A percentile compares a stretch with the other conserved stretches of the same genome.
These are phyloP conservation scores for Phocides pigmalion DNA, from an alignment of 1,140 invertebrate genomes.

Conservation along the genomic window DNA sequence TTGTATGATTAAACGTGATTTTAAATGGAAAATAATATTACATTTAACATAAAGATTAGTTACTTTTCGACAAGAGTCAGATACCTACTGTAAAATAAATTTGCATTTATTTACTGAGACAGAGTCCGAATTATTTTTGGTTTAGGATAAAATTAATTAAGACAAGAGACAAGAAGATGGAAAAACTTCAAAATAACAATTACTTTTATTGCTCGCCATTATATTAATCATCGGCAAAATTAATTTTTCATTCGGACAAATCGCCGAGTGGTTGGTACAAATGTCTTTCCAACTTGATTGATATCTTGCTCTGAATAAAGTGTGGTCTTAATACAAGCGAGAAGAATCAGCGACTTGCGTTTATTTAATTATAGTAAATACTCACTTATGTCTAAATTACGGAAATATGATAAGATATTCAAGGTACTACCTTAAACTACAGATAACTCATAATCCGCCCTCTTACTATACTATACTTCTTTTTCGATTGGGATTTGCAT, in stretches of 20 bases:
- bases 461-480: no score
- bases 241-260: slow-evolving; percentile 83
- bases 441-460: no score
- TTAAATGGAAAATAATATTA: no score
- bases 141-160: slow-evolving; percentile 70
- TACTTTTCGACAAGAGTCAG: slow-evolving; percentile 4
- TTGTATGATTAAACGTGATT: no score
- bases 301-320: slow-evolving; percentile 56
- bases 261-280: slow-evolving; percentile 72
- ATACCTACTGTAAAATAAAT: slow-evolving; percentile 3
- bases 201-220: slow-evolving; percentile 80
- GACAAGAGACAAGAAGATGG: slow-evolving; percentile 81
- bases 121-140: slow-evolving; percentile 17
- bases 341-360: neutral
- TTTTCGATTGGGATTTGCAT: no score
- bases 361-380: no score
- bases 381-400: no score
- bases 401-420: no score
- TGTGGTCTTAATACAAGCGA: slow-evolving; percentile 6
- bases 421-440: no score
- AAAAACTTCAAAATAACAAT: slow-evolving; percentile 82
- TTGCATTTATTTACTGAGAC: slow-evolving; percentile 6
- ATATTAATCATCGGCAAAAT: slow-evolving; percentile 82
- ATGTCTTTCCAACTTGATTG: slow-evolving; percentile 75
- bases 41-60: neutral